A percentile compares a stretch with the other conserved stretches of the same genome.
Conservation (phyloP, 2,113 vertebrate genomes). For the Antennarius striatus region DNA sequence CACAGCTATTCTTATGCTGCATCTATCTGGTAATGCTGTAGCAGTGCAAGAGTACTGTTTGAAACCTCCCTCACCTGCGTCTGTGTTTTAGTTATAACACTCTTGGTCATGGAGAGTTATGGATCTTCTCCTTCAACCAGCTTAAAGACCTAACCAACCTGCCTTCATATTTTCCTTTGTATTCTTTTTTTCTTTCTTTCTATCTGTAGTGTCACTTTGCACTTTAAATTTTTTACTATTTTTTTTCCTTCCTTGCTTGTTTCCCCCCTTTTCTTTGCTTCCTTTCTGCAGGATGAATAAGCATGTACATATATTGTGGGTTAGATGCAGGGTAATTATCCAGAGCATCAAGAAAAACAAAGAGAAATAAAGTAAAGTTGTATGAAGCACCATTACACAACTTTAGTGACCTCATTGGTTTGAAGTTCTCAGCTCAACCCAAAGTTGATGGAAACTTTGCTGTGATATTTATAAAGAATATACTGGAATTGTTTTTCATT, state of each 20-base stretch:
- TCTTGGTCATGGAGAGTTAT: slow-evolving; percentile 17
- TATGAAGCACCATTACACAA: slow-evolving; percentile 14
- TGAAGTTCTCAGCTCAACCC: slow-evolving; percentile 37
- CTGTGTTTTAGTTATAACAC: slow-evolving; percentile 15
- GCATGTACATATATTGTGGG: not conserved
- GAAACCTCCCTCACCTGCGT: slow-evolving; percentile 13
- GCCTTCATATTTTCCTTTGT: slow-evolving; percentile 30
- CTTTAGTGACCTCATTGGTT: slow-evolving; percentile 32
- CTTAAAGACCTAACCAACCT: slow-evolving; percentile 35
- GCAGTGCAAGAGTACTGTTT: slow-evolving; percentile 13
- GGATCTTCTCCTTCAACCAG: slow-evolving; percentile 23
- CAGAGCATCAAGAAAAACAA: slow-evolving; percentile 5
- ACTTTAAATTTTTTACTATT: slow-evolving; percentile 35
- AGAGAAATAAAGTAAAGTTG: not conserved
- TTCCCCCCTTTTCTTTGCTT: not conserved
- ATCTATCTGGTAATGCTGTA: slow-evolving; percentile 19
- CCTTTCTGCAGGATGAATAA: slow-evolving; percentile 10
- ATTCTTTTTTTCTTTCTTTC: not conserved
- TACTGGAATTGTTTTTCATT: slow-evolving; percentile 46
- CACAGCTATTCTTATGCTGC: slow-evolving; percentile 9
- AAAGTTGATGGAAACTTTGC: slow-evolving; percentile 27
- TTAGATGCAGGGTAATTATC: slow-evolving; percentile 15
- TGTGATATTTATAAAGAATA: slow-evolving; percentile 40
- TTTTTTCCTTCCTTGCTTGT: not conserved
- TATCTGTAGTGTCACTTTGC: slow-evolving; percentile 23